A percentile compares a stretch with the other conserved stretches of the same genome.
Conservation (phyloP, 2,113 vertebrate genomes). For the Gnathonemus echidnorhynchus region DNA sequence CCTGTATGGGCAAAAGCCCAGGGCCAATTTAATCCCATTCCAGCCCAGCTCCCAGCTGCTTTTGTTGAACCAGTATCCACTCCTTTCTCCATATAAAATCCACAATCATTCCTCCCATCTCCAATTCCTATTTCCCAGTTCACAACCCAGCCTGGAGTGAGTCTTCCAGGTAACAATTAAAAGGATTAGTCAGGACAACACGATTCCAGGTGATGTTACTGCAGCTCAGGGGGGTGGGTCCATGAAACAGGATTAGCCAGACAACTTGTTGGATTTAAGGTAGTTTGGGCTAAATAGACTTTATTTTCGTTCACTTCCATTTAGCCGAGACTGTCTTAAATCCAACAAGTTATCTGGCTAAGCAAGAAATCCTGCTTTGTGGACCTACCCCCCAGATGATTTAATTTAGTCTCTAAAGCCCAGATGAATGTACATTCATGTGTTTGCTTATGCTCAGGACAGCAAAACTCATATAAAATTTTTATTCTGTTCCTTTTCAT, state of each 20-base stretch:
- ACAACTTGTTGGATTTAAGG: no score
- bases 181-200: not conserved
- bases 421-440: not conserved
- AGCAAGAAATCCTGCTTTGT: no score
- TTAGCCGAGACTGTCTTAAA: no score
- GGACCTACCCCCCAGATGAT: not conserved
- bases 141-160: not conserved
- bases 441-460: not conserved
- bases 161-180: not conserved
- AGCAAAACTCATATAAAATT: not conserved
- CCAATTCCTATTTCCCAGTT: not conserved
- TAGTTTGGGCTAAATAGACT: no score
- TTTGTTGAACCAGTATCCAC: not conserved
- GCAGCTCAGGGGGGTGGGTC: not conserved
- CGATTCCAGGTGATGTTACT: not conserved
- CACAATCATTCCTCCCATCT: not conserved
- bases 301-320: no score
- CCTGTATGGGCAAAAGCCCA: not conserved
- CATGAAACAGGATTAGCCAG: no score
- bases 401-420: not conserved
- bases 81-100: not conserved
- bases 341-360: no score
- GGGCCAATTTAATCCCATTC: not conserved
- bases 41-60: not conserved
- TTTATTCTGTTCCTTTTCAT: conserved; percentile 7